These are phyloP conservation scores for Gasterosteus aculeatus DNA, from an alignment of 2,113 vertebrate genomes.

Conservation along the genomic window DNA sequence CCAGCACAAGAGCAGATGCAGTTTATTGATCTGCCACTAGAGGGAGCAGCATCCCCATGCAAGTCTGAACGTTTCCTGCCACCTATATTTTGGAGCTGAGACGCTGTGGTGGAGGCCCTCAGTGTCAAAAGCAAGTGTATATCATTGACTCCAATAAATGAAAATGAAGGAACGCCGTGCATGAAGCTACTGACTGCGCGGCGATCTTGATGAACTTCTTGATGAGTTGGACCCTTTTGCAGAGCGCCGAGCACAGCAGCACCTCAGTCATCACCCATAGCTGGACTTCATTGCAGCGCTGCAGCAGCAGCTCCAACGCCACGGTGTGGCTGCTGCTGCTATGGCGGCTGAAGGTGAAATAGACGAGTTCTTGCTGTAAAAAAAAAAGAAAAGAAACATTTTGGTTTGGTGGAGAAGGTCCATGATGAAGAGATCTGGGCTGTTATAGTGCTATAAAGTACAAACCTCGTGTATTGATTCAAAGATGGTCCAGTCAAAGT, in stretches of 20 bases:
- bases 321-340: conserved; percentile 83
- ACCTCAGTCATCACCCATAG: conserved; percentile 97
- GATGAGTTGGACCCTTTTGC: conserved; percentile 94
- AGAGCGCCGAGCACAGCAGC: conserved; percentile 89
- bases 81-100: neutral
- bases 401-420: neutral
- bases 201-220: conserved; percentile 99
- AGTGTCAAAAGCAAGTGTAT: neutral
- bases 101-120: neutral
- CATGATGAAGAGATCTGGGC: too few relatives aligned
- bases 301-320: conserved; percentile 91
- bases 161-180: neutral
- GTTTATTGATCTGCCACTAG: conserved; percentile 49
- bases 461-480: conserved; percentile 92
- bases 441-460: neutral
- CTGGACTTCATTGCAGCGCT: conserved; percentile 95
- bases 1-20: conserved; percentile 14
- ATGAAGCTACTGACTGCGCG: conserved; percentile 88
- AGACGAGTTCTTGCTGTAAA: conserved; percentile 94
- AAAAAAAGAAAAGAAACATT: neutral
- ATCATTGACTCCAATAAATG: neutral
- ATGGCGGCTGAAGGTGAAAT: conserved; percentile 93
- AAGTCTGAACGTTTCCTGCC: conserved; percentile 5
- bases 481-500: conserved; percentile 95
- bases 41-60: conserved; percentile 41